phyloP scores from a whole-genome alignment of 2,888 invertebrate genomes.

The Ophraella communa region DNA sequence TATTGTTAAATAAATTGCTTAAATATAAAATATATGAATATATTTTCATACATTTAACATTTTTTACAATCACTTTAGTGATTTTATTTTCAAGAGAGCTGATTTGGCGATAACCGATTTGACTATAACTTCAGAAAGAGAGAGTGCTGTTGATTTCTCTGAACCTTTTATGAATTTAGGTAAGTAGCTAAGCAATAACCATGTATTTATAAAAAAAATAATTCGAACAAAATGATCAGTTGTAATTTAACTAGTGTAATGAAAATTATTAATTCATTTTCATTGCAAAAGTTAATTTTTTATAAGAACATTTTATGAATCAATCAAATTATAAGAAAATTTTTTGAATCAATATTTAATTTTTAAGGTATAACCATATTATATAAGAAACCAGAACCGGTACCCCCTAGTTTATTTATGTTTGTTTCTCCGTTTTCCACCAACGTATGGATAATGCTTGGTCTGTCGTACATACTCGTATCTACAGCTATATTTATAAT shows the following conservation, averaged over 20 bases:
- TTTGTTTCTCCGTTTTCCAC: conserved; percentile 90
- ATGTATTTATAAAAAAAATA: no score
- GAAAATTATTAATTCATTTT: no score
- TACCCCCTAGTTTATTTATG: conserved; percentile 87
- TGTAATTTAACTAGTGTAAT: no score
- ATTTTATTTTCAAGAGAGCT: conserved; percentile 67
- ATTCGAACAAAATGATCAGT: no score
- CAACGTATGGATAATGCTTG: conserved; percentile 82
- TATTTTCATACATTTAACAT: neutral
- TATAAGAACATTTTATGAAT: no score
- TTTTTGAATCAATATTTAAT: conserved; percentile 6
- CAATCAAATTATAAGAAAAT: no score
- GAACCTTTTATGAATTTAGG: conserved; percentile 94
- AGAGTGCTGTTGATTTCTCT: conserved; percentile 91
- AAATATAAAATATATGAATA: no score
- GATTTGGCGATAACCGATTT: conserved; percentile 93
- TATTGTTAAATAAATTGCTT: no score
- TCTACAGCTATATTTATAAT: conserved; percentile 80
- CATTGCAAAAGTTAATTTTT: no score
- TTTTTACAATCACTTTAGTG: neutral
- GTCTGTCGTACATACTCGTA: conserved; percentile 80
- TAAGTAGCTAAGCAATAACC: conserved; percentile 54
- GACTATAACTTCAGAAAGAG: conserved; percentile 86
- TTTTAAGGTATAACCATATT: conserved; percentile 82
- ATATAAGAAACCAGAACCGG: conserved; percentile 84